phyloP scores from a whole-genome alignment of 2,888 invertebrate species.

The Dorcus parallelipipedus region DNA sequence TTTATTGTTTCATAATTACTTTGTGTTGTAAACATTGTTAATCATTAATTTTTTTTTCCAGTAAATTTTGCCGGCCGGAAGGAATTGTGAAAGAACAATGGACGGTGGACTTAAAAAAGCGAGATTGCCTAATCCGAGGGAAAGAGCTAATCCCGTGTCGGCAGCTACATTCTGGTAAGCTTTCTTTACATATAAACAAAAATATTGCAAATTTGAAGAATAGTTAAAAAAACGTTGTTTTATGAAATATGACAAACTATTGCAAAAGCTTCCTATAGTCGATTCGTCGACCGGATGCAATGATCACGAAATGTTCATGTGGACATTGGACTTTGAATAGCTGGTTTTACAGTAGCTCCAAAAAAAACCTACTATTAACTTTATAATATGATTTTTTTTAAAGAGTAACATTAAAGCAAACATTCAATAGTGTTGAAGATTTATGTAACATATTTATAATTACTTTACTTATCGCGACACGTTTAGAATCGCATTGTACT shows the following conservation, averaged over 20 bases:
- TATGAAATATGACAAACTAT: not conserved
- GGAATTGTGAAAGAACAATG: slow-evolving; percentile 41
- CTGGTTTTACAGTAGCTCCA: too few species aligned
- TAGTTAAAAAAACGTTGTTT: not conserved
- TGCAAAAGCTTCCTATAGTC: not conserved
- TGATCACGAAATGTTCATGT: too few species aligned
- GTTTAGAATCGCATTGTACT: too few species aligned
- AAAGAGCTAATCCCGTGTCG: slow-evolving; percentile 63
- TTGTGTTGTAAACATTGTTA: too few species aligned
- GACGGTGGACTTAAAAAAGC: slow-evolving; percentile 55
- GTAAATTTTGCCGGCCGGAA: too few species aligned
- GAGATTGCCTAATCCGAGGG: slow-evolving; percentile 61
- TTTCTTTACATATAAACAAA: not conserved
- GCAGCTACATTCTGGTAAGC: slow-evolving; percentile 68
- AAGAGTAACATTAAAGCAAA: too few species aligned
- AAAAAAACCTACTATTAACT: not conserved
- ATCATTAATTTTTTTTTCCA: too few species aligned
- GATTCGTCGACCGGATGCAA: not conserved
- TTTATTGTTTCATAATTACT: too few species aligned
- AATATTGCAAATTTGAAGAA: not conserved
- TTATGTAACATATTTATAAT: too few species aligned
- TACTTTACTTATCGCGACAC: too few species aligned
- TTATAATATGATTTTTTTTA: too few species aligned
- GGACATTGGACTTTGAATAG: too few species aligned
- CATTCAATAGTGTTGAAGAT: not conserved